Conservation (phyloP, 1,140 invertebrate genomes). For the Piezodorus guildinii region DNA sequence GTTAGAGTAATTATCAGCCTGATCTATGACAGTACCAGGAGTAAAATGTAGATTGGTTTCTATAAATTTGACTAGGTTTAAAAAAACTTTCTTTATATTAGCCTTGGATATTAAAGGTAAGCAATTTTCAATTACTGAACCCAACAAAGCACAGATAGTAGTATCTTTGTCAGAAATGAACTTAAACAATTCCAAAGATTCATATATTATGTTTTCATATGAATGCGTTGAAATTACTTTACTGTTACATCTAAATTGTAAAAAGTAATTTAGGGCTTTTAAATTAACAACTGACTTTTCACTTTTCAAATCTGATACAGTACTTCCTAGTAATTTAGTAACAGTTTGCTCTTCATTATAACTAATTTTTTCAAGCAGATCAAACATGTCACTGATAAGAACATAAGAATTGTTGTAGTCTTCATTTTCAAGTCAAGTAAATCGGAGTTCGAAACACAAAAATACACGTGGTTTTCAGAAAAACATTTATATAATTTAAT, state of each 20-base stretch:
- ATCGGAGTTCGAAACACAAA: no score
- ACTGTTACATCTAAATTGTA: background rate
- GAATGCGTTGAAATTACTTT: background rate
- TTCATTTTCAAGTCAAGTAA: background rate
- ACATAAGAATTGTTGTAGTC: background rate
- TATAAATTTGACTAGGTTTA: background rate
- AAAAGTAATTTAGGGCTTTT: conserved; percentile 6
- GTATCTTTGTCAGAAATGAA: background rate
- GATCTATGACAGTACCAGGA: background rate
- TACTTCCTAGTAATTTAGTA: background rate
- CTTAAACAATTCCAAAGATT: background rate
- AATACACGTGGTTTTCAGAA: no score
- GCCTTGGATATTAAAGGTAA: background rate
- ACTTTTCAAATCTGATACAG: background rate
- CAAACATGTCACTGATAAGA: background rate
- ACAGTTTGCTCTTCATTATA: background rate
- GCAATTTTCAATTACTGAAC: background rate
- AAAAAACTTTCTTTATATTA: background rate
- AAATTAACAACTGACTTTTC: background rate
- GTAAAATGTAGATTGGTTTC: background rate
- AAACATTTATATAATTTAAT: no score
- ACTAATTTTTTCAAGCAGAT: background rate
- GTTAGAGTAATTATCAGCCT: background rate
- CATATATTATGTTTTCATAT: background rate
- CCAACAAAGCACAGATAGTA: background rate